Percentiles rank a stretch among this genome's conserved stretches.
phyloP scores from a whole-genome alignment of 2,888 invertebrate species.

The Clistopyga incitator region DNA sequence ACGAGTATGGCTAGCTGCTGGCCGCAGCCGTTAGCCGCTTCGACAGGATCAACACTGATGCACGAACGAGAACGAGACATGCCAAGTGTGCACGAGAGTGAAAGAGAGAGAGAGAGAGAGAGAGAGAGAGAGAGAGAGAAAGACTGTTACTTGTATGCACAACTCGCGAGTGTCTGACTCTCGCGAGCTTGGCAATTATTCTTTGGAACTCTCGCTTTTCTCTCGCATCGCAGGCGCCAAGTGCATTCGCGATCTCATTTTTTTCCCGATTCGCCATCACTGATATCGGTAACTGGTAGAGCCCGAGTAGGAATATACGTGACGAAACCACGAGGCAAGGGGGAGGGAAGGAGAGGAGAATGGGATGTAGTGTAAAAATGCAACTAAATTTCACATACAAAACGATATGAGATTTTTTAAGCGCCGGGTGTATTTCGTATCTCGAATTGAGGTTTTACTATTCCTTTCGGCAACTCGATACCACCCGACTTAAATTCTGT shows the following conservation, averaged over 20 bases:
- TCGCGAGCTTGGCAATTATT: slow-evolving; percentile 60
- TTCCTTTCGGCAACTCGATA: too few species aligned
- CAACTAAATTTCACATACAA: too few species aligned
- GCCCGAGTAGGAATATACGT: too few species aligned
- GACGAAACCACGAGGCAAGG: too few species aligned
- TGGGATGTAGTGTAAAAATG: too few species aligned
- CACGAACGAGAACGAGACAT: slow-evolving; percentile 34
- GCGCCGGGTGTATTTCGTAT: too few species aligned
- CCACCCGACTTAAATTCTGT: too few species aligned
- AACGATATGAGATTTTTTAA: too few species aligned
- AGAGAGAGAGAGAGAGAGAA: slow-evolving; percentile 9
- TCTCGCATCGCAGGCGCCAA: slow-evolving; percentile 33
- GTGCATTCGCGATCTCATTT: neutral
- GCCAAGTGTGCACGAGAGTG: slow-evolving; percentile 18
- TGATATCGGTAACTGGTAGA: neutral
- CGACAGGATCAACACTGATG: slow-evolving; percentile 19
- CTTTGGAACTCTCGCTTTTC: slow-evolving; percentile 64
- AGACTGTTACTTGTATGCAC: slow-evolving; percentile 41
- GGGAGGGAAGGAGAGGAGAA: too few species aligned
- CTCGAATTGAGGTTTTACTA: too few species aligned
- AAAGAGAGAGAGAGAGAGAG: neutral
- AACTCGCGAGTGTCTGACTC: slow-evolving; percentile 39
- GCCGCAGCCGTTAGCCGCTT: slow-evolving; percentile 14
- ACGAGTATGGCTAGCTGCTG: slow-evolving; percentile 5
- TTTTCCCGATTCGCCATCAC: neutral